Evolutionary conservation across 1,140 invertebrate genomes (phyloP), one percentile per base, ranked within the genome.

Genomic region (Megathymus violae): DNA sequence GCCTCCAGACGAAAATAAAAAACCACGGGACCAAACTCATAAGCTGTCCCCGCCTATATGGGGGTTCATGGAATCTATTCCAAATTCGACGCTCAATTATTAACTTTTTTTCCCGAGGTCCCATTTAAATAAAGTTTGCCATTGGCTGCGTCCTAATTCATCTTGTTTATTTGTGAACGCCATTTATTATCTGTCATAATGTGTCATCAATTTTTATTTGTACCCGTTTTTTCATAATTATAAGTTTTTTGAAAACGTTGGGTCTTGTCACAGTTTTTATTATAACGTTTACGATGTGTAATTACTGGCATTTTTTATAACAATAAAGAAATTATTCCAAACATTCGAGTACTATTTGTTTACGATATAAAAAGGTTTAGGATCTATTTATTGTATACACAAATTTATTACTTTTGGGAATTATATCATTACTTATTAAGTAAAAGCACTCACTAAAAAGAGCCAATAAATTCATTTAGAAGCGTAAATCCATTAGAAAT

Each of bases 1-100:
- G 79, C 69, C 67, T 56, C 77, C 85, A 88, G 85, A 85, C 82
- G 70, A 76, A 87, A 85, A 82, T 82, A 80, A 82, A 82, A 68
- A 74, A 78, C 44, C 34, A 14, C 47, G 63, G 58, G 67, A 69
- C 68, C 71, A 71, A 84, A 65, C 80, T 80, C 84, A 80, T 85
- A 84, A 79, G 73, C 71, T 88, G 78, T 86, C 83, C 67, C 82
- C 82, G 85, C 85, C 85, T 82, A 69, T 80, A 64, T 60, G 63
- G 54, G 63, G 67, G 72, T 85, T 82, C 76, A 78, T 62, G 69
- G 80, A 80, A 82, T 80, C 82, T 87, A 87, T 83, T 75, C 72
- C 70, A 80, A 75, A 80, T 79, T 75, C 72, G 62, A 56, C 61
- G 58, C 58, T 76, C 58, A 80, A 78, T 83, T 78, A 84, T 83